Base-by-base conservation (phyloP, 2,113 vertebrate genomes). In the Festucalex cinctus region DNA sequence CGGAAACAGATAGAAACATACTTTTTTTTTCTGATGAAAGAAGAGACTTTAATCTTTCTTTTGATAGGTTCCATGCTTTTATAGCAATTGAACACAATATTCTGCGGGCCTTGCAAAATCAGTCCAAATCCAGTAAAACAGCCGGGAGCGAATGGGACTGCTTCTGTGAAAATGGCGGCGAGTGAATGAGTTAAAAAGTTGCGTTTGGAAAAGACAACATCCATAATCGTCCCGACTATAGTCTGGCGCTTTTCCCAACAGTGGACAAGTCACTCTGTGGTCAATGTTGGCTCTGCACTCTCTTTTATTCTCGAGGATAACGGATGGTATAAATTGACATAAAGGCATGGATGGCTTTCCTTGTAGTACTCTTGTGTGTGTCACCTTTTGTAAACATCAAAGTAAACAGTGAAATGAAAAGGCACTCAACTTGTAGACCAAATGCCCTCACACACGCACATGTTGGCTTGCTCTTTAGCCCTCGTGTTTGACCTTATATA, bases 301-400 rank as follows among this genome's bases (percentile, higher is more conserved):
- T 83, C 74, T 69, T 82, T 81, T 82, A 73, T 82, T 65, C 58
- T 6, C 39, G 0, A 5, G 63, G n/a, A 78, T 71, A 81, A 86
- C 86, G 78, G 70, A 68, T 14, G 19, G 51, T 39, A 41, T 71
- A 53, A 72, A 63, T 65, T 35, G 49, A 61, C 54, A 76, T 6
- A 71, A 71, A 53, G 54, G 63, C 16, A 10, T 17, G 53, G 19
- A 39, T 9, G 35, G 66, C 65, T 76, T 69, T 44, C 2, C 28
- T 4, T 32, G 28, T 32, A 76, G 74, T 68, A 66, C 67, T 59
- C 76, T 56, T 79, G 32, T 77, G 66, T 53, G 64, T 16, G 32
- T 54, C 19, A 49, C 26, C 66, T 69, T 77, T 71, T 63, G 35
- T 48, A 74, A 70, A 70, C 63, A 73, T 16, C 36, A 49, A 43